Percentiles rank a stretch among this genome's conserved stretches.
phyloP scores from a whole-genome alignment of 2,113 vertebrate species.

The Meles meles region DNA sequence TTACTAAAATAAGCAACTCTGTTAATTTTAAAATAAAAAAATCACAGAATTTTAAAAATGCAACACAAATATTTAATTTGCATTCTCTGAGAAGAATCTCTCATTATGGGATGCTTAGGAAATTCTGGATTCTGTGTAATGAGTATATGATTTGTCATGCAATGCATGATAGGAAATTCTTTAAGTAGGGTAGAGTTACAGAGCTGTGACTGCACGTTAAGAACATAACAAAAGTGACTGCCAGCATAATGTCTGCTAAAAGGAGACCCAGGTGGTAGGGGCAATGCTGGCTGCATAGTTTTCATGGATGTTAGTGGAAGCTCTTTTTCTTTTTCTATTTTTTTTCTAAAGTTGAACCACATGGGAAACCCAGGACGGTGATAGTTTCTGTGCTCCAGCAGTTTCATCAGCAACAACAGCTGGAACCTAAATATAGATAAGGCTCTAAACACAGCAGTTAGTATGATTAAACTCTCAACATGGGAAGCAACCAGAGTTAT shows the following conservation, averaged over 20 bases:
- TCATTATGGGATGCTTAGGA: background rate
- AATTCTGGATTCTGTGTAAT: background rate
- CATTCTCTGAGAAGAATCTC: background rate
- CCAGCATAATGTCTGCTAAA: background rate
- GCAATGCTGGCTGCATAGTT: background rate
- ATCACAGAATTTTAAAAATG: background rate
- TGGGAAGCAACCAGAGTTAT: background rate
- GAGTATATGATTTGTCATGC: background rate
- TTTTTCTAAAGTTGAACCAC: background rate
- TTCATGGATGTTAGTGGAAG: background rate
- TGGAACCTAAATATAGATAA: constrained; percentile 44
- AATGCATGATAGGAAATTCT: background rate
- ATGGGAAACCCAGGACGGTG: background rate
- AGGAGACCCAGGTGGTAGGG: background rate
- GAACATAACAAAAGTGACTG: background rate
- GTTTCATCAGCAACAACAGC: constrained; percentile 35
- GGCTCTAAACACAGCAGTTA: background rate
- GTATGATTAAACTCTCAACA: background rate
- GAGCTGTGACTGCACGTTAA: background rate
- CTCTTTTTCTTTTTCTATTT: background rate
- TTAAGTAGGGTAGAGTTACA: background rate
- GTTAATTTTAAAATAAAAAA: background rate
- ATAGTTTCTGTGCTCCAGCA: background rate
- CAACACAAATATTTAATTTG: background rate
- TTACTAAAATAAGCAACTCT: background rate